Evolutionary conservation across 2,797 vertebrate genomes (phyloP).

Genomic region (Tapera naevia): DNA sequence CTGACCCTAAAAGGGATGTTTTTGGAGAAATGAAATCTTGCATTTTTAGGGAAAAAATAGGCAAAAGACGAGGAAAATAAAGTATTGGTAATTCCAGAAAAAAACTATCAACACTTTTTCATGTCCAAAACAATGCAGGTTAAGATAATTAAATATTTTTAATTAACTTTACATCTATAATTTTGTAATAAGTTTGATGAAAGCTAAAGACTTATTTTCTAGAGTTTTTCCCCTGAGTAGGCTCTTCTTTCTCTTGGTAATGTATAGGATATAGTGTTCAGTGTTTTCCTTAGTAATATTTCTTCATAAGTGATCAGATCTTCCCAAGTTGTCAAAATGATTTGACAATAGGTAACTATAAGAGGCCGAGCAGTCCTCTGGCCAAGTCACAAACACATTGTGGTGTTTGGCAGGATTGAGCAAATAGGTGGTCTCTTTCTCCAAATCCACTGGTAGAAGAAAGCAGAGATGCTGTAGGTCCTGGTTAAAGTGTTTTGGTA

Average conservation of each 20-base stretch:
- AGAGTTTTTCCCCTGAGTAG: not conserved
- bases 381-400: not conserved
- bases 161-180: not conserved
- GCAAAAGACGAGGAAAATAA: not conserved
- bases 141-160: not conserved
- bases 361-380: not conserved
- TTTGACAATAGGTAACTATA: not conserved
- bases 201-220: not conserved
- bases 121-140: slow-evolving; percentile 1
- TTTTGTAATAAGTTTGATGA: not conserved
- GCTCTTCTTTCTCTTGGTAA: not conserved
- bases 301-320: not conserved
- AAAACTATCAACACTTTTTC: not conserved
- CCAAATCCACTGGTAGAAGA: not conserved
- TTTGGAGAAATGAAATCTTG: not conserved
- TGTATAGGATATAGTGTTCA: not conserved
- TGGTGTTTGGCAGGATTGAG: not conserved
- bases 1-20: not conserved
- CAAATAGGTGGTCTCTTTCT: not conserved
- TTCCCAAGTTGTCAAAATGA: not conserved
- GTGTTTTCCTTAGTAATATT: not conserved
- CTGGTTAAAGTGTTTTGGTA: not conserved
- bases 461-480: not conserved
- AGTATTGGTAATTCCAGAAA: not conserved
- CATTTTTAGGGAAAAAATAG: not conserved